Evolutionary conservation across 2,797 vertebrate genomes (phyloP).

Genomic region (Crocodylus rhombifer): DNA sequence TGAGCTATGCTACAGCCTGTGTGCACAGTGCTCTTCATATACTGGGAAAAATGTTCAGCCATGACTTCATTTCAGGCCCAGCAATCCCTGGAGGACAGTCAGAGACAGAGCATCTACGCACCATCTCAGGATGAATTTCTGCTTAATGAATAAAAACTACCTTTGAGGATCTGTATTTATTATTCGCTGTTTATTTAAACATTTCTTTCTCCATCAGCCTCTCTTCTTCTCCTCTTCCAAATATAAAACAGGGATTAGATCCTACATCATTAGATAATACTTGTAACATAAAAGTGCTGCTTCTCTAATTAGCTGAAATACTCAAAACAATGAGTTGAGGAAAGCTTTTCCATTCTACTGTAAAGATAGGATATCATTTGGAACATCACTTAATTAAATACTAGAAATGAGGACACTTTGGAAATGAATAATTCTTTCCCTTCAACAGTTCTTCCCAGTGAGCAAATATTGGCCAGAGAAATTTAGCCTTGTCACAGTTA

Average conservation of each 20-base stretch:
- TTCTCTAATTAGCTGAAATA: conserved; percentile 68
- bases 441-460: conserved; percentile 50
- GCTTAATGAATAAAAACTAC: not conserved
- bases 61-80: accelerated
- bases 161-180: not conserved
- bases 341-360: conserved; percentile 39
- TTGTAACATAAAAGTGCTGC: conserved; percentile 28
- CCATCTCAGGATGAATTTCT: not conserved
- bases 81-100: not conserved
- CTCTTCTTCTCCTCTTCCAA: not conserved
- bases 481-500: conserved; percentile 40
- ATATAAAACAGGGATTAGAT: conserved; percentile 45
- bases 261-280: conserved; percentile 30
- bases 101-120: not conserved
- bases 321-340: conserved; percentile 21
- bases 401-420: conserved; percentile 42
- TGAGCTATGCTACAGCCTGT: not conserved
- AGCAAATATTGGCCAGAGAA: conserved; percentile 56
- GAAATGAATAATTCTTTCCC: conserved; percentile 69
- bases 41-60: accelerated
- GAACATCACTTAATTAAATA: conserved; percentile 76
- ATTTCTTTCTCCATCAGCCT: conserved; percentile 10
- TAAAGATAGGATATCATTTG: conserved; percentile 66
- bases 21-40: not conserved
- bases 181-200: conserved; percentile 26